Evolutionary conservation across 2,888 invertebrate genomes (phyloP).

Genomic region (Netelia inedita): DNA sequence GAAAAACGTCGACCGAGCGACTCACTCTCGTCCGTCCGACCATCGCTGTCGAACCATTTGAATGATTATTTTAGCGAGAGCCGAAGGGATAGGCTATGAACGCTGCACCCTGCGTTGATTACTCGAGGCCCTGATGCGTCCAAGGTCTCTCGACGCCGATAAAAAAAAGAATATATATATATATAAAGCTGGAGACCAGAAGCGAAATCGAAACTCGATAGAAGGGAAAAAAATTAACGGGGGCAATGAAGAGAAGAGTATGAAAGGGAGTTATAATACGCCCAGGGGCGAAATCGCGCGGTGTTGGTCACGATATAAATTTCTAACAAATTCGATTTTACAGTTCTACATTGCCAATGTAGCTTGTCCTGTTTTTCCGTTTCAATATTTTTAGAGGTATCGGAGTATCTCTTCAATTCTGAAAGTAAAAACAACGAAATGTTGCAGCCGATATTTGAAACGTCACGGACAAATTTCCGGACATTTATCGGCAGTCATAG

Average conservation of each 20-base stretch:
- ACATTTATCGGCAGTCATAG: neutral
- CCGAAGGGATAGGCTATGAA: constrained; percentile 43
- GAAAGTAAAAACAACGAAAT: constrained; percentile 7
- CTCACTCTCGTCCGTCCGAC: constrained; percentile 14
- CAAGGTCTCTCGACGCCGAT: constrained; percentile 48
- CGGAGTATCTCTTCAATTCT: constrained; percentile 47
- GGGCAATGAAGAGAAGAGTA: neutral
- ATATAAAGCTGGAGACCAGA: neutral
- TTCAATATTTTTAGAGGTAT: neutral
- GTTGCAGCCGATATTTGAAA: constrained; percentile 27
- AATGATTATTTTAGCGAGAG: constrained; percentile 69
- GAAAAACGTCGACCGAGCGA: constrained; percentile 43
- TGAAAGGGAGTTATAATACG: constrained; percentile 4
- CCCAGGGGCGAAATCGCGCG: constrained; percentile 4
- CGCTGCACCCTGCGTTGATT: constrained; percentile 45
- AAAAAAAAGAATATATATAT: constrained; percentile 39
- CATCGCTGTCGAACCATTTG: constrained; percentile 55
- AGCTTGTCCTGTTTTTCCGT: neutral
- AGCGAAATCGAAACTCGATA: constrained; percentile 56
- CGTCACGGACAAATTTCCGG: neutral
- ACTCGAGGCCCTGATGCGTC: constrained; percentile 26
- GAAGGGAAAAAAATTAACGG: neutral
- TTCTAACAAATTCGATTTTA: constrained; percentile 46
- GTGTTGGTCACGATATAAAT: constrained; percentile 46
- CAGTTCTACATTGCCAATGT: constrained; percentile 15